Base-by-base conservation (phyloP, 2,113 vertebrate genomes). In the Toxostoma redivivum region DNA sequence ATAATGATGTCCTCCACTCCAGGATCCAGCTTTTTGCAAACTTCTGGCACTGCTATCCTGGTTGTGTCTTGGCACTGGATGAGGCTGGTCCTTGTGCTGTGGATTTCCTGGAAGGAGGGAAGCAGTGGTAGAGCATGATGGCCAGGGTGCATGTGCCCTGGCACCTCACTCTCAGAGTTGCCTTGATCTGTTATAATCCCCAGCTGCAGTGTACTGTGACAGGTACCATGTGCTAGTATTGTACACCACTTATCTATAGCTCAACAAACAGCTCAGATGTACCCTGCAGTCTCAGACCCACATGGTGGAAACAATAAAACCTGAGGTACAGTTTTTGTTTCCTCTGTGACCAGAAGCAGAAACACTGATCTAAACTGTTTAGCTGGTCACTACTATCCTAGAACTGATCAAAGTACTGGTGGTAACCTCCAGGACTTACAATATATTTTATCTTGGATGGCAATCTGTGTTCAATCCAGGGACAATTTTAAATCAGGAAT, bases 41-140 rank as follows among this genome's bases (percentile, higher is more conserved):
- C 20, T 53, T 42, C 17, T 81, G 60, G 42, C 38, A 5, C 28
- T 8, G 35, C 7, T 37, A 13, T 33, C 17, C 44, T 71, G n/a
- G 12, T 21, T n/a, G 50, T 14, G 28, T 20, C 24, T 38, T 2
- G 2, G 62, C 17, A 14, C 15, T 1, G 0, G 27, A 3, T 35
- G 81, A 56, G 65, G 56, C 35, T 62, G 50, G 27, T 74, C 23
- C 30, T 38, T 40, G 30, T 8, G 19, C 61, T 54, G 33, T 40
- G 77, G 16, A 30, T 45, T 12, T 54, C 25, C 30, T 80, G 67
- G 44, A 42, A 76, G 65, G 25, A 88, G 40, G 31, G 33, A 40
- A 18, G 51, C 22, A 67, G 25, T 10, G 10, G 20, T 3, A 13
- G 47, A 44, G 19, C 1, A 0, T 4, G 33, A 24, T 24, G 51